phyloP scores from a whole-genome alignment of 2,888 invertebrate genomes.

The Plebejus argus region DNA sequence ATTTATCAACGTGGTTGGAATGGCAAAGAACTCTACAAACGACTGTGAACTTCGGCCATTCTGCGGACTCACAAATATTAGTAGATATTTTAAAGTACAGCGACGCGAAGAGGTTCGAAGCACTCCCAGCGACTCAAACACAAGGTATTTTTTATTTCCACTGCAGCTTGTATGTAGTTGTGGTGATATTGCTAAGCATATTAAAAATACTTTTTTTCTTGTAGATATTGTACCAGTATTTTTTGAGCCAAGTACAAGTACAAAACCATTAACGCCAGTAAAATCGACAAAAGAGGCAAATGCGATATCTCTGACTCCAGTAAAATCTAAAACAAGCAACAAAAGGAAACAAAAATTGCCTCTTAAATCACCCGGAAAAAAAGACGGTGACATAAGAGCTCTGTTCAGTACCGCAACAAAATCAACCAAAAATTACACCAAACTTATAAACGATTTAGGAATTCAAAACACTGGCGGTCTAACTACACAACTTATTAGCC shows the following conservation, averaged over 20 bases:
- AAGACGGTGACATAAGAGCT: slow-evolving; percentile 79
- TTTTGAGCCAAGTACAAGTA: slow-evolving; percentile 45
- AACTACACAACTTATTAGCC: slow-evolving; percentile 61
- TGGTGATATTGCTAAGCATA: neutral
- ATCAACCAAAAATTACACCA: slow-evolving; percentile 72
- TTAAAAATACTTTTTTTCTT: neutral
- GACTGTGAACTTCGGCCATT: slow-evolving; percentile 68
- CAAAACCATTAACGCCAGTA: slow-evolving; percentile 43
- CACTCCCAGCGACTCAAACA: slow-evolving; percentile 61
- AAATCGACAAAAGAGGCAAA: slow-evolving; percentile 50
- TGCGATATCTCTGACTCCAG: slow-evolving; percentile 43
- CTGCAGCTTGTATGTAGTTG: too few species aligned
- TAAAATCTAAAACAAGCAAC: slow-evolving; percentile 52
- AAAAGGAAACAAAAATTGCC: slow-evolving; percentile 55
- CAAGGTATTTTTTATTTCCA: slow-evolving; percentile 52
- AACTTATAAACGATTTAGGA: slow-evolving; percentile 65
- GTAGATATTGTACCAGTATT: slow-evolving; percentile 40
- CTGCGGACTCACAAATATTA: slow-evolving; percentile 67
- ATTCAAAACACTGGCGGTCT: slow-evolving; percentile 61
- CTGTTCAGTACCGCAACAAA: slow-evolving; percentile 75
- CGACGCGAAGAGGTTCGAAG: slow-evolving; percentile 72
- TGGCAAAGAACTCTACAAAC: slow-evolving; percentile 73
- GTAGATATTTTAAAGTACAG: slow-evolving; percentile 70
- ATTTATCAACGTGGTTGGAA: slow-evolving; percentile 67
- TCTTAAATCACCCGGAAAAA: slow-evolving; percentile 60